These are phyloP conservation scores for Drosophila pandora DNA, from an alignment of 1,140 invertebrate genomes.

Conservation along the genomic window DNA sequence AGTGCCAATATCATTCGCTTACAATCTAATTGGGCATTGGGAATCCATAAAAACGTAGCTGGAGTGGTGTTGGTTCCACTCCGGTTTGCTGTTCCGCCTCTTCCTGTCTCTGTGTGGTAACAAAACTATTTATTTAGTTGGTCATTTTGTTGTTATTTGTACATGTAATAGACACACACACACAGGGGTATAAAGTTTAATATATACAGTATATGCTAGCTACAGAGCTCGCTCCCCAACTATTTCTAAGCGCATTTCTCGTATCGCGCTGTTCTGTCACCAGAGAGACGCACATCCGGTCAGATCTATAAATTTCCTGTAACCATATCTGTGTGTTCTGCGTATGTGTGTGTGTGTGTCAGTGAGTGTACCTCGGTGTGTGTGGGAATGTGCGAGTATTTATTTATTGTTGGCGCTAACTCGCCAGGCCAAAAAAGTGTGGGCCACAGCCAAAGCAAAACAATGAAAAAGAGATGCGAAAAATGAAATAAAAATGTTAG, in stretches of 20 bases:
- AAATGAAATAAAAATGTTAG: slow-evolving; percentile 78
- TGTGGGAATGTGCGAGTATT: slow-evolving; percentile 64
- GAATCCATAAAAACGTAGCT: slow-evolving; percentile 17
- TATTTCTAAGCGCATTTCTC: slow-evolving; percentile 41
- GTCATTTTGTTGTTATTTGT: slow-evolving; percentile 80
- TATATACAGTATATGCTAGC: slow-evolving; percentile 23
- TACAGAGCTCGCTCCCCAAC: slow-evolving; percentile 47
- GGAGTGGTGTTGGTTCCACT: slow-evolving; percentile 13
- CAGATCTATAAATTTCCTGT: slow-evolving; percentile 78
- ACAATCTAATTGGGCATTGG: slow-evolving; percentile 41
- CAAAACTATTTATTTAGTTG: slow-evolving; percentile 82
- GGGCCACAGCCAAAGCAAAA: slow-evolving; percentile 37
- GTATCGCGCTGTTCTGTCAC: slow-evolving; percentile 64
- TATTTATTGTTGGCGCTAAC: slow-evolving; percentile 80
- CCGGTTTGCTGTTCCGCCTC: slow-evolving; percentile 23
- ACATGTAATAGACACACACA: slow-evolving; percentile 74
- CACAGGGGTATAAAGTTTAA: slow-evolving; percentile 33
- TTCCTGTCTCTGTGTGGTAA: slow-evolving; percentile 58
- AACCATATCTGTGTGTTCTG: slow-evolving; percentile 19
- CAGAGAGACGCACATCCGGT: slow-evolving; percentile 78
- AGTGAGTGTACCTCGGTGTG: slow-evolving; percentile 26
- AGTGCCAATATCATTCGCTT: slow-evolving; percentile 11
- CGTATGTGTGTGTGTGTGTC: slow-evolving; percentile 46
- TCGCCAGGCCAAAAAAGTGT: slow-evolving; percentile 69
- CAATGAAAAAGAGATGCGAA: slow-evolving; percentile 61